Evolutionary conservation across 2,113 vertebrate species (phyloP).

Genomic region (Carassius gibelio): DNA sequence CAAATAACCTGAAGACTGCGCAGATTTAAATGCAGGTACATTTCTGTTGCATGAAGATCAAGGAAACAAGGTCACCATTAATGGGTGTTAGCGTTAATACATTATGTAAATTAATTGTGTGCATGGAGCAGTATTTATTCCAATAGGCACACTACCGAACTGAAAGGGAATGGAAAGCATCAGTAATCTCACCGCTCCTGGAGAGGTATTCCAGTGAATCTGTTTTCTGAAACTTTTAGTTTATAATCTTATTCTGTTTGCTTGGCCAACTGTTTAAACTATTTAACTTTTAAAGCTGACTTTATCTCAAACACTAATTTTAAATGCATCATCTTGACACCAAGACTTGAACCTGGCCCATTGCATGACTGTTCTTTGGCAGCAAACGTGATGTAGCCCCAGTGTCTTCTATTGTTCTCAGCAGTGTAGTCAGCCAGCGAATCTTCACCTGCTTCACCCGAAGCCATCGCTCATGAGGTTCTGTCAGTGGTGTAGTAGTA

Average conservation of each 20-base stretch:
- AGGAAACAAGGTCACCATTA: neutral
- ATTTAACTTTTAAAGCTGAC: slow-evolving; percentile 9
- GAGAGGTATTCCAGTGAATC: neutral
- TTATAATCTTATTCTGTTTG: neutral
- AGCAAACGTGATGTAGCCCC: slow-evolving; percentile 56
- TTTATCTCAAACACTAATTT: slow-evolving; percentile 44
- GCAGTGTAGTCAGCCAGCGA: slow-evolving; percentile 62
- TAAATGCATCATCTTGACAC: slow-evolving; percentile 49
- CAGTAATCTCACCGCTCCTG: too few relatives aligned
- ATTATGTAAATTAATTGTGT: neutral
- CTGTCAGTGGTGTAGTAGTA: slow-evolving; percentile 60
- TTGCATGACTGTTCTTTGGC: slow-evolving; percentile 64
- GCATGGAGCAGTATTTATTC: neutral
- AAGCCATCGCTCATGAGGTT: slow-evolving; percentile 68
- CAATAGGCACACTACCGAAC: neutral
- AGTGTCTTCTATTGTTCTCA: slow-evolving; percentile 66
- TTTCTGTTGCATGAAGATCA: neutral
- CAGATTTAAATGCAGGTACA: neutral
- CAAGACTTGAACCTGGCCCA: slow-evolving; percentile 44
- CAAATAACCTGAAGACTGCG: neutral
- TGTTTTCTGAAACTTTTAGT: neutral
- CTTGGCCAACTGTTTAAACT: neutral
- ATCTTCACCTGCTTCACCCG: slow-evolving; percentile 72
- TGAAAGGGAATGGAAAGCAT: too few relatives aligned
- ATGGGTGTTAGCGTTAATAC: neutral